Evolutionary conservation across 1,140 invertebrate genomes (phyloP).

Genomic region (Scaptomyza montana): DNA sequence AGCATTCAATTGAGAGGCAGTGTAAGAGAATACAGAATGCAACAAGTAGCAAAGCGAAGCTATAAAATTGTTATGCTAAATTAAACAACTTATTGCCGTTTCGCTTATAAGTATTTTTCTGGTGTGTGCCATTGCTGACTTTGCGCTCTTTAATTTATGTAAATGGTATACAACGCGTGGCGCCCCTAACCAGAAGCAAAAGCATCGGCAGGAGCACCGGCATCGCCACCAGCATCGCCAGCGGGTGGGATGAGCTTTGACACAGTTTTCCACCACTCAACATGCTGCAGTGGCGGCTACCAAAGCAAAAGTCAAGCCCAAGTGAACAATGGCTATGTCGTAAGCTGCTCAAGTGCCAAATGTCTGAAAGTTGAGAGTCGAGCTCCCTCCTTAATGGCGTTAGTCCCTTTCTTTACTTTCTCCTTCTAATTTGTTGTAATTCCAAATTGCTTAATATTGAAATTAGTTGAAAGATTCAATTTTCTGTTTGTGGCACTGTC

Average conservation of each 20-base stretch:
- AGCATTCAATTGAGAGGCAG: not conserved
- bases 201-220: not conserved
- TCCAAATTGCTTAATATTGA: constrained; percentile 62
- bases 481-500: constrained; percentile 57
- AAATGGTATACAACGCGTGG: constrained; percentile 79
- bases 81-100: constrained; percentile 71
- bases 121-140: constrained; percentile 43
- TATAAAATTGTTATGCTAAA: constrained; percentile 69
- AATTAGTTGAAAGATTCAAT: constrained; percentile 73
- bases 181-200: constrained; percentile 26
- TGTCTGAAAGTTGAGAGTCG: constrained; percentile 48
- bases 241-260: constrained; percentile 54
- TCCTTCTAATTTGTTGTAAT: constrained; percentile 68
- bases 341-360: constrained; percentile 73
- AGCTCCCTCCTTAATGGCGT: constrained; percentile 14
- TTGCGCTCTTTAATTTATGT: constrained; percentile 70
- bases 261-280: constrained; percentile 77
- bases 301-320: constrained; percentile 50
- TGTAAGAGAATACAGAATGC: constrained; percentile 16
- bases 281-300: constrained; percentile 64
- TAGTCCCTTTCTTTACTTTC: not conserved
- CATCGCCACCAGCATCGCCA: constrained; percentile 1
- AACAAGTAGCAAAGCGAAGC: constrained; percentile 58
- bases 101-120: constrained; percentile 24
- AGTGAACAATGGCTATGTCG: constrained; percentile 61